Base-by-base conservation (phyloP, 2,113 vertebrate genomes). In the Morone chrysops region DNA sequence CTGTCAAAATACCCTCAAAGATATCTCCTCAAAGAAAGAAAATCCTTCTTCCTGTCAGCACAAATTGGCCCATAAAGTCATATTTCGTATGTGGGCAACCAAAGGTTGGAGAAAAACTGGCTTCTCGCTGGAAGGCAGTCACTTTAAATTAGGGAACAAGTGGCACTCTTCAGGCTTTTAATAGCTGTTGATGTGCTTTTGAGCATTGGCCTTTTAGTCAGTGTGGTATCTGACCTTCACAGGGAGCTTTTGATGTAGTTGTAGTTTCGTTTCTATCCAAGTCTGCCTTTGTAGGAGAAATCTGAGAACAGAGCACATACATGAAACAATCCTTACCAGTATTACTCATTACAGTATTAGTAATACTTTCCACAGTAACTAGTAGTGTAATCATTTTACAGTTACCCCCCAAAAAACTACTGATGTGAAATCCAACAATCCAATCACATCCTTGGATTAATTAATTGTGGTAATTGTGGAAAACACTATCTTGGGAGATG, bases 1-100 rank as follows among this genome's bases (percentile, higher is more conserved):
- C 81, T 89, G 91, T 93, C 87, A 91, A 91, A 93, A 91, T 85
- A 92, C 61, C 65, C 70, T 57, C 69, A 65, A 84, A 56, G 68
- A 22, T 31, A 31, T 31, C 31, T 31, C 65, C 70, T 57, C 69
- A 65, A 84, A 56, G 68, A 22, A 25, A 48, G 43, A 53, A 75
- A 59, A 70, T 25, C n/a, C 5, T n/a, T 12, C n/a, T 18, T 7
- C 43, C 72, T 54, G 70, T 73, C 62, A 41, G 18, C 75, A 47
- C 20, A 71, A 47, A 72, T 38, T 14, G 54, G 18, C 31, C 40
- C 53, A 78, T 50, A 25, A 70, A 4, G 43, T 53, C 1, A 77
- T 83, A 73, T 75, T 81, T 73, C 60, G 70, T 45, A 69, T 36
- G 69, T 1, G 40, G 68, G 74, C 10, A 20, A 54, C 7, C 12